These are phyloP conservation scores for Empis stercorea DNA, from an alignment of 2,888 invertebrate species.

Conservation along the genomic window DNA sequence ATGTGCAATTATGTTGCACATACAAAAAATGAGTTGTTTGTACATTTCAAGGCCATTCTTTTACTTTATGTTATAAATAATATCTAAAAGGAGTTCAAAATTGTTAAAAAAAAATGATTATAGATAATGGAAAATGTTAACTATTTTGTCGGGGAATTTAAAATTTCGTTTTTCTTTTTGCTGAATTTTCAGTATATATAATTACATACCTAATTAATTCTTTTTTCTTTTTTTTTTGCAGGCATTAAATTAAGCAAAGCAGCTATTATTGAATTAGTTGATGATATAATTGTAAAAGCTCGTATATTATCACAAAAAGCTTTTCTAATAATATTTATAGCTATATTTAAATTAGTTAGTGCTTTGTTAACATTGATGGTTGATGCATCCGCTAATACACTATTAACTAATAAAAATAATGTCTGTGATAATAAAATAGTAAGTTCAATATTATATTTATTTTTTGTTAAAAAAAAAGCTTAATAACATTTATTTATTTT, in stretches of 20 bases:
- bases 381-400: background rate
- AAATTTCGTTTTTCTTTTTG: too few relatives aligned
- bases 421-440: constrained; percentile 12
- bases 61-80: too few relatives aligned
- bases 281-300: constrained; percentile 9
- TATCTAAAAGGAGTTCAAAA: too few relatives aligned
- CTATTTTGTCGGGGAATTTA: too few relatives aligned
- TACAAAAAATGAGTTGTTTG: too few relatives aligned
- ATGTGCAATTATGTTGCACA: too few relatives aligned
- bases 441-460: background rate
- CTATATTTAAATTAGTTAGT: constrained; percentile 6
- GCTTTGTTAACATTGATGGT: background rate
- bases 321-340: constrained; percentile 5
- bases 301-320: constrained; percentile 10
- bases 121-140: too few relatives aligned
- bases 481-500: background rate
- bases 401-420: background rate
- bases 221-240: constrained; percentile 5
- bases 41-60: too few relatives aligned
- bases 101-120: too few relatives aligned
- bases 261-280: constrained; percentile 10
- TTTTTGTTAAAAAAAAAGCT: background rate
- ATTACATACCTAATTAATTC: background rate
- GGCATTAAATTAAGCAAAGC: constrained; percentile 12
- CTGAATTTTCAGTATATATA: background rate